Evolutionary conservation across 2,797 vertebrate species (phyloP), one percentile per base, ranked within the genome.

Genomic region (Poeciliopsis turneri): DNA sequence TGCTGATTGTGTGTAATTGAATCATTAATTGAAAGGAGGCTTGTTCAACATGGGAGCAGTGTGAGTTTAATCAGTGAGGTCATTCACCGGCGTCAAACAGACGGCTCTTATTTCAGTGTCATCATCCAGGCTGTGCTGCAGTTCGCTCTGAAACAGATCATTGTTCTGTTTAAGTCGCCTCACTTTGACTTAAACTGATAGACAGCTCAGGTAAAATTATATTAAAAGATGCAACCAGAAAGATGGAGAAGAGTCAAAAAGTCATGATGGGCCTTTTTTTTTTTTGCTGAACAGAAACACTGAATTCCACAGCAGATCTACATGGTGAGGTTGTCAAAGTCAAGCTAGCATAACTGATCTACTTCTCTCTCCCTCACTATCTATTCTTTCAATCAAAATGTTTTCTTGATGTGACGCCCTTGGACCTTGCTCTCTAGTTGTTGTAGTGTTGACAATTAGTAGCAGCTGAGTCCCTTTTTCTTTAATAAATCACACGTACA

Each of bases 41-140:
- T 68, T 45, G 66, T 45, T 69, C 25, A 43, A 69, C 66, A 69
- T 15, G 20, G 66, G 41, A 69, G 39, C 64, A 41, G 18, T 68
- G 64, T 41, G 39, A 69, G 66, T 45, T 69, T 36, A 43, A 43
- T 66, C 64, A 66, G 33, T 41, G 64, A 68, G 64, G 33, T 45
- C 39, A 69, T 69, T 69, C 41, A 25, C 39, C n/a, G 12, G 2
- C 23, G 0, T 69, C 41, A 45, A 45, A 69, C 66, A 43, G 23
- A 4, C 23, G 11, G 12, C 23, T 25, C 39, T n/a, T 43, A 69
- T 69, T 69, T 43, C 41, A n/a, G 23, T 45, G 66, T 15, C 43
- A 4, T 15, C 39, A 69, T 45, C 12, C 66, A n/a, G 66, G 4
- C 25, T 69, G 10, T 4, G 10, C 8, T 43, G 39, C 4, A 69